These are phyloP conservation scores for Otis tarda DNA, from an alignment of 2,113 vertebrate genomes.

Conservation along the genomic window DNA sequence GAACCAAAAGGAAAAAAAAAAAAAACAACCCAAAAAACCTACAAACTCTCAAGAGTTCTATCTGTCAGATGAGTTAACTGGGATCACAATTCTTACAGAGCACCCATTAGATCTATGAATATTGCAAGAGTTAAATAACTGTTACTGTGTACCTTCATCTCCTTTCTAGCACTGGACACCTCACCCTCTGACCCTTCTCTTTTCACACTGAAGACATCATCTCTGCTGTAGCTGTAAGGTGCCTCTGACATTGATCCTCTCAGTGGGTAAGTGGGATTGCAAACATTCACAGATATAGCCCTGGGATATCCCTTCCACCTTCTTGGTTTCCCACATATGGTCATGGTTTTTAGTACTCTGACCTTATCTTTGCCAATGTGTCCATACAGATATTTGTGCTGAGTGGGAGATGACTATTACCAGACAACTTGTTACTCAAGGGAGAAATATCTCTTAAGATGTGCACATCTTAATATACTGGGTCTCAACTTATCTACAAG, in stretches of 20 bases:
- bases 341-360: not conserved
- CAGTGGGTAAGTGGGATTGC: not conserved
- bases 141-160: not conserved
- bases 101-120: not conserved
- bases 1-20: not conserved
- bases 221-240: not conserved
- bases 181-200: not conserved
- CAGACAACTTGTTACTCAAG: not conserved
- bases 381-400: not conserved
- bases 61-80: not conserved
- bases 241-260: not conserved
- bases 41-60: not conserved
- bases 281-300: not conserved
- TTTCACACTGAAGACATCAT: not conserved
- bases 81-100: not conserved
- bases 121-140: not conserved
- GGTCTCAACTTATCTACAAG: not conserved
- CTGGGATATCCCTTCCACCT: not conserved
- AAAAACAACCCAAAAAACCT: not conserved
- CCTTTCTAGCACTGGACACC: not conserved
- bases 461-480: not conserved
- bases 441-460: not conserved
- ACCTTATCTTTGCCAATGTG: not conserved
- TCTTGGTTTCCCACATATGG: not conserved
- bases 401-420: not conserved